A percentile compares a stretch with the other conserved stretches of the same genome.
Evolutionary conservation across 92 coral and sea anemone species (phyloP).

Genomic region (Siderastrea siderea): DNA sequence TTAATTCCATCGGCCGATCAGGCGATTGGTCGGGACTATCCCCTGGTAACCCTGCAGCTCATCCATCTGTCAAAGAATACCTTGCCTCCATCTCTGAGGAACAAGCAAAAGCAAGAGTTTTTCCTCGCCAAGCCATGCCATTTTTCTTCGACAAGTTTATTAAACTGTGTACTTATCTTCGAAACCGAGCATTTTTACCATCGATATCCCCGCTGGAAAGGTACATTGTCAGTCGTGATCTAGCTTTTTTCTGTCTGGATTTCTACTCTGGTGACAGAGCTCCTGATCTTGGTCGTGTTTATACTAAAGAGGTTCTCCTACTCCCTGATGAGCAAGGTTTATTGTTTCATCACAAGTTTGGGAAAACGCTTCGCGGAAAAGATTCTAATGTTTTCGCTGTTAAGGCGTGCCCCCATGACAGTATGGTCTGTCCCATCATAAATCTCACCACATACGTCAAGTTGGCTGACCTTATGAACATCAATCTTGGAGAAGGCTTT

Average conservation of each 20-base stretch:
- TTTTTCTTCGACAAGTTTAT: constrained; percentile 37
- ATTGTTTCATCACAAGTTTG: constrained; percentile 41
- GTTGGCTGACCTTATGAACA: constrained; percentile 15
- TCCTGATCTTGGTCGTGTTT: constrained; percentile 37
- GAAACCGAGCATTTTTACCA: background rate
- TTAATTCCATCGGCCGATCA: background rate
- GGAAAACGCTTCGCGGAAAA: constrained; percentile 40
- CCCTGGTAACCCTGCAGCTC: constrained; percentile 41
- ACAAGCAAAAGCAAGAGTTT: constrained; percentile 43
- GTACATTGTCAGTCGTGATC: constrained; percentile 20
- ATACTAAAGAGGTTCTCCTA: constrained; percentile 30
- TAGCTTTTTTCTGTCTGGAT: constrained; percentile 41
- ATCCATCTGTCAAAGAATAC: constrained; percentile 19
- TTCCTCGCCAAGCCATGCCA: constrained; percentile 49
- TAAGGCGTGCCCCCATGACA: constrained; percentile 3
- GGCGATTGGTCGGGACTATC: background rate
- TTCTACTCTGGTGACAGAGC: constrained; percentile 49
- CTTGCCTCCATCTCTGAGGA: constrained; percentile 40
- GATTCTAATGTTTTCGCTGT: constrained; percentile 17
- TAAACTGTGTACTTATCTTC: background rate
- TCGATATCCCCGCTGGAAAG: constrained; percentile 9
- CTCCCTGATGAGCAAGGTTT: constrained; percentile 43
- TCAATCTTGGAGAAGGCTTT: constrained; percentile 29
- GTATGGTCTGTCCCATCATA: constrained; percentile 14
- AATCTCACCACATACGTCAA: constrained; percentile 17